A percentile compares a stretch with the other conserved stretches of the same genome.
These are phyloP conservation scores for Heliothis peltigera DNA, from an alignment of 2,888 invertebrate species.

Conservation along the genomic window DNA sequence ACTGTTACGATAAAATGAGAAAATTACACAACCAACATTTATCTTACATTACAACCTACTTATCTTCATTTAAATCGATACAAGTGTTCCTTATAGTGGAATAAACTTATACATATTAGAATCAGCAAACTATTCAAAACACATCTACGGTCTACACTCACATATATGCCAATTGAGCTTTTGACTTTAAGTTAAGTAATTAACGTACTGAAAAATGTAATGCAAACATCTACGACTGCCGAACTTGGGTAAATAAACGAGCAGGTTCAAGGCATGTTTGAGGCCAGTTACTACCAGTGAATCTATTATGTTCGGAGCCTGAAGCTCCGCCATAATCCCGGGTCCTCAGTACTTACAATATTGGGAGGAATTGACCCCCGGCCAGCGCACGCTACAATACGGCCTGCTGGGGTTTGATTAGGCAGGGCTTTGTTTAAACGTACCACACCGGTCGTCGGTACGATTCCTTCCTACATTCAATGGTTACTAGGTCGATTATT, in stretches of 20 bases:
- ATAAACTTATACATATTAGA: too few relatives aligned
- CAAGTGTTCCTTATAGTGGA: conserved; percentile 3
- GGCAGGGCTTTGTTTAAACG: conserved; percentile 53
- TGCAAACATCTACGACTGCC: conserved; percentile 20
- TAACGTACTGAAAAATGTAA: conserved; percentile 12
- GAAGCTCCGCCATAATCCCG: conserved; percentile 70
- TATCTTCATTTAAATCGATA: conserved; percentile 2
- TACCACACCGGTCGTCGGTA: conserved; percentile 20
- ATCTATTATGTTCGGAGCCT: conserved; percentile 73
- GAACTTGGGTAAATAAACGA: conserved; percentile 58
- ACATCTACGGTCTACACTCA: conserved; percentile 6
- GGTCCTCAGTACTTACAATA: conserved; percentile 60
- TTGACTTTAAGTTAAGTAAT: conserved; percentile 4
- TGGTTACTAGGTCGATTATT: conserved; percentile 22
- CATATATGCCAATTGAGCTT: conserved; percentile 8
- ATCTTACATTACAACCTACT: background rate
- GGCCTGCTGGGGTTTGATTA: conserved; percentile 58
- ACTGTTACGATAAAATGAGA: background rate
- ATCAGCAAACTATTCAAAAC: conserved; percentile 3
- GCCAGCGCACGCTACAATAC: conserved; percentile 37
- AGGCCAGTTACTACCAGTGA: conserved; percentile 67
- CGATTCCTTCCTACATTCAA: conserved; percentile 17
- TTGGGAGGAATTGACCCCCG: conserved; percentile 60
- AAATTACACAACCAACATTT: conserved; percentile 10
- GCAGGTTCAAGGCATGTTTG: conserved; percentile 58